Base-by-base conservation (phyloP, 2,113 vertebrate genomes). In the Tylochromis polylepis region DNA sequence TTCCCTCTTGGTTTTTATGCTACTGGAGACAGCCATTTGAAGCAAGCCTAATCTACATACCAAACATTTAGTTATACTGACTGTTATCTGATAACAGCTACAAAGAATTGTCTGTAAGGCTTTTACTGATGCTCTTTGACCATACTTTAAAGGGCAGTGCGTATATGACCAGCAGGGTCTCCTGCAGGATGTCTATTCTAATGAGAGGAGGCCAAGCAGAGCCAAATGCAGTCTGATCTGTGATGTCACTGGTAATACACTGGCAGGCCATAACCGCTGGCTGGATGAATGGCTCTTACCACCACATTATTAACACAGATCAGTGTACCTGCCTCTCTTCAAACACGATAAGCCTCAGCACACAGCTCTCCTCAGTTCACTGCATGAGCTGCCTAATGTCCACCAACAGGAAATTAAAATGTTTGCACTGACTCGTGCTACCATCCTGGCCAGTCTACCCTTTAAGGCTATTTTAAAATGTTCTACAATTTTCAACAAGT, bases 321-420 rank as follows among this genome's bases (percentile, higher is more conserved):
- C 92, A 92, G 89, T 81, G 88, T 92, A 92, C 92, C 91, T 90
- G 91, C 87, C 91, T 91, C 88, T 90, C 91, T 85, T 92, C 91
- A 89, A 91, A 89, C 87, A 90, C 3, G 53, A 87, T 89, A 87
- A 92, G 85, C 90, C 77, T 87, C 80, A 83, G 83, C 89, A 90
- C 85, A 86, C 88, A 86, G 83, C 81, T 82, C 65, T 27, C n/a
- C 38, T 87, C 89, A 41, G 24, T 79, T 77, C 57, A 41, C 70
- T 43, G 79, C 56, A 4, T 58, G 83, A 86, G 75, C 85, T 80
- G 55, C 57, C 87, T 86, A 72, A 86, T 81, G 57, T 79, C n/a
- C 65, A 31, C 41, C 72, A 75, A 84, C 46, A 84, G 87, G 70
- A 89, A 86, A 92, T 90, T 72, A 60, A 87, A 90, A 84, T 79